Evolutionary conservation across 2,888 invertebrate genomes (phyloP).

Genomic region (Alitta virens): DNA sequence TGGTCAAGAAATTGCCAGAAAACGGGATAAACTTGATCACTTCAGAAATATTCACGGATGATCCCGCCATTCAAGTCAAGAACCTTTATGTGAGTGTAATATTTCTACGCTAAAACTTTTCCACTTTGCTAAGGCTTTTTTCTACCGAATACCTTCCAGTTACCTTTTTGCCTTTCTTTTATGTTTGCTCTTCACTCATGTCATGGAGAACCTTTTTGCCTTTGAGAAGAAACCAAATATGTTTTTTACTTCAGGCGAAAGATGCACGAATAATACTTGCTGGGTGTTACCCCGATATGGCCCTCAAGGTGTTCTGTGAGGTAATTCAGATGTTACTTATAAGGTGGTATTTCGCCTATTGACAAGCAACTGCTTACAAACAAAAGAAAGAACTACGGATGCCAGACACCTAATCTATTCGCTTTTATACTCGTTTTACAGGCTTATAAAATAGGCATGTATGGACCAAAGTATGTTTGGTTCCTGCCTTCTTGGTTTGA

Average conservation of each 20-base stretch:
- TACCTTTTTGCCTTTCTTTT: too few species aligned
- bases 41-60: slow-evolving; percentile 7
- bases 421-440: neutral
- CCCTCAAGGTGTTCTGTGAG: slow-evolving; percentile 24
- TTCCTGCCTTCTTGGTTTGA: slow-evolving; percentile 14
- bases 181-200: too few species aligned
- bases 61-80: slow-evolving; percentile 80
- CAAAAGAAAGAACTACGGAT: too few species aligned
- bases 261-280: slow-evolving; percentile 31
- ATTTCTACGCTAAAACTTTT: too few species aligned
- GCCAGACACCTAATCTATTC: too few species aligned
- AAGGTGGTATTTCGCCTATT: too few species aligned
- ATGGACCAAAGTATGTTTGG: slow-evolving; percentile 12
- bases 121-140: too few species aligned
- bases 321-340: too few species aligned
- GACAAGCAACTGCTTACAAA: too few species aligned
- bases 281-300: slow-evolving; percentile 29
- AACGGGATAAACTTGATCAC: slow-evolving; percentile 3
- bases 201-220: too few species aligned
- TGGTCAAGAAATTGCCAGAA: neutral
- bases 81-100: slow-evolving; percentile 51
- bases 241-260: slow-evolving; percentile 23
- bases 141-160: too few species aligned
- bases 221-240: too few species aligned
- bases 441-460: slow-evolving; percentile 7